Conservation (phyloP, 2,797 vertebrate species). For the Urophycis tenuis region DNA sequence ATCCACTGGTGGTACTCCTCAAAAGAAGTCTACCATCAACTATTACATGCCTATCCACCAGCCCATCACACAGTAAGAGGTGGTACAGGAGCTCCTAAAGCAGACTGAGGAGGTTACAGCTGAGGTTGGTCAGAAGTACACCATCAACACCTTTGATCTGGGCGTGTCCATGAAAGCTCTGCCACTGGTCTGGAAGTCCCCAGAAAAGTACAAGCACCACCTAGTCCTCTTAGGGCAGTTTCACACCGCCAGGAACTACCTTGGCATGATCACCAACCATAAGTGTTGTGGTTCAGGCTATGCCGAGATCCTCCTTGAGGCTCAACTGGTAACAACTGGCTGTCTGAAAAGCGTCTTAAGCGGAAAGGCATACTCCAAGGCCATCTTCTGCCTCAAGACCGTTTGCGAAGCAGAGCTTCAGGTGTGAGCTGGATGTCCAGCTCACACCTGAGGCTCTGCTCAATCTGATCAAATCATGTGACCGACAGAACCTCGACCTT, state of each 20-base stretch:
- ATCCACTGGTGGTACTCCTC: constrained; percentile 1
- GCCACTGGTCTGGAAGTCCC: constrained; percentile 10
- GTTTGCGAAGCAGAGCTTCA: constrained; percentile 6
- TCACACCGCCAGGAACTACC: constrained; percentile 10
- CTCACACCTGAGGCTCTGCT: constrained; percentile 14
- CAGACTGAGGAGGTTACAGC: constrained; percentile 9
- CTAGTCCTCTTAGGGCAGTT: no score
- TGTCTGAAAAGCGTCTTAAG: constrained; percentile 8
- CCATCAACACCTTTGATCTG: constrained; percentile 21
- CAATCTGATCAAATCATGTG: constrained; percentile 7
- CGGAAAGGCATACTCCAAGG: constrained; percentile 13
- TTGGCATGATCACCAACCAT: constrained; percentile 5
- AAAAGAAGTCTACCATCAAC: background rate
- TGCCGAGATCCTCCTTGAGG: constrained; percentile 15
- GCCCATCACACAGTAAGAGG: constrained; percentile 11
- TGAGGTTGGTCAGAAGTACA: constrained; percentile 14
- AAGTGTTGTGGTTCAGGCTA: constrained; percentile 11
- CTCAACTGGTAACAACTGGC: constrained; percentile 10
- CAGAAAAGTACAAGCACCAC: constrained; percentile 3
- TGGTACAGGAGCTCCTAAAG: constrained; percentile 12
- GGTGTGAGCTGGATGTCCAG: background rate
- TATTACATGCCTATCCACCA: constrained; percentile 9
- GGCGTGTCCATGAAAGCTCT: constrained; percentile 14
- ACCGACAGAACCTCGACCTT: constrained; percentile 7
- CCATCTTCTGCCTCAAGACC: constrained; percentile 10